Base-by-base conservation (phyloP, 2,797 vertebrate species). In the Anabas testudineus region DNA sequence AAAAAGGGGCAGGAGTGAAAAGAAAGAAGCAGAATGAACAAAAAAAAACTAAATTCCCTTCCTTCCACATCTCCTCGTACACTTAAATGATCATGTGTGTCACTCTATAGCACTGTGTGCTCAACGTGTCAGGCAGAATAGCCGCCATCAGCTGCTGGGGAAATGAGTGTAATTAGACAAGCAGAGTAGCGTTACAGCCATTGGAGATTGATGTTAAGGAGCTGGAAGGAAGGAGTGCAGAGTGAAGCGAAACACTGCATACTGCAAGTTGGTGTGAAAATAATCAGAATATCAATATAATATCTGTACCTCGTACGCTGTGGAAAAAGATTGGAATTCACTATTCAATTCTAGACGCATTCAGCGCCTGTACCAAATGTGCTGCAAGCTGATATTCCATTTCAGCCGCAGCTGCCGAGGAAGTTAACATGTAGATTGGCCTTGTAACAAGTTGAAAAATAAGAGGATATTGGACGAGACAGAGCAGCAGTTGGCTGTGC, bases 111-210 rank as follows among this genome's bases (percentile, higher is more conserved):
- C 34, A 53, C 3, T 21, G 10, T 18, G 45, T 52, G 39, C 42
- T 10, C 41, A 69, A 60, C 19, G 42, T 68, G 59, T 72, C 67
- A 28, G 46, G 32, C 65, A 66, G 73, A 76, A 65, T 71, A 67
- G 82, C 66, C 3, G 4, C 48, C 79, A 56, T 65, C 67, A 74
- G 62, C 46, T 21, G 39, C 42, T 13, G 24, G 58, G 66, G 56
- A 85, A 89, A 84, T 83, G 18, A 78, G 64, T 75, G 51, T 70
- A 87, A 89, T 87, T 87, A 80, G 66, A 80, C 12, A 5, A 73
- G 43, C 65, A 48, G 51, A 66, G 28, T 56, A 59, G 57, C 42
- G 15, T 78, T 76, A 55, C 43, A 76, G 67, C 61, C 18, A 24
- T 32, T 15, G 39, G 72, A 62, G 72, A 74, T 48, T 59, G 72